Evolutionary conservation across 2,888 invertebrate genomes (phyloP).

Genomic region (Abrostola tripartita): DNA sequence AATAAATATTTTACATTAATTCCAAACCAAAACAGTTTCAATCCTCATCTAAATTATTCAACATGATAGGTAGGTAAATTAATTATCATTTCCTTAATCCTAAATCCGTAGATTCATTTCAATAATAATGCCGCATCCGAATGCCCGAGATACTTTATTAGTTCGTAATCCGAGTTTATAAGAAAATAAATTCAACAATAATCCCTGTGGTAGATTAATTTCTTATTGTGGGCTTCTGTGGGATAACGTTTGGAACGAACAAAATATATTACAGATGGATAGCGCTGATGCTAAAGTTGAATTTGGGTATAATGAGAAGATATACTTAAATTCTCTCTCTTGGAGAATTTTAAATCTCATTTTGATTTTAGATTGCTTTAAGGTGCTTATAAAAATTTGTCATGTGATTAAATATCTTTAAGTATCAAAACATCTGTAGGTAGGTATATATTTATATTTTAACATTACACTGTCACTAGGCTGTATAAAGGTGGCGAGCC

Average conservation of each 20-base stretch:
- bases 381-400: too few species aligned
- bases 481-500: too few species aligned
- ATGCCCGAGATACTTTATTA: constrained; percentile 38
- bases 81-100: constrained; percentile 10
- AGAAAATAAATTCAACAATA: constrained; percentile 74
- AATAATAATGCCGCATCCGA: constrained; percentile 42
- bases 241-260: constrained; percentile 58
- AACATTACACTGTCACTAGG: too few species aligned
- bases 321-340: neutral
- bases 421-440: too few species aligned
- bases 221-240: constrained; percentile 63
- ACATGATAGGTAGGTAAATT: neutral
- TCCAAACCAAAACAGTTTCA: neutral
- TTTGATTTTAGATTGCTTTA: too few species aligned
- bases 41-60: neutral
- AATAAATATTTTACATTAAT: too few species aligned
- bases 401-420: too few species aligned
- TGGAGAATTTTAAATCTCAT: too few species aligned
- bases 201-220: constrained; percentile 72
- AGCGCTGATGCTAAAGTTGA: constrained; percentile 19
- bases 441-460: too few species aligned
- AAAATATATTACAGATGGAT: constrained; percentile 50
- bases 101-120: constrained; percentile 21
- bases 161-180: constrained; percentile 63
- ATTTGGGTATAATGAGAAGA: neutral